These are phyloP conservation scores for Leucopsar rothschildi DNA, from an alignment of 2,113 vertebrate genomes.

Conservation along the genomic window DNA sequence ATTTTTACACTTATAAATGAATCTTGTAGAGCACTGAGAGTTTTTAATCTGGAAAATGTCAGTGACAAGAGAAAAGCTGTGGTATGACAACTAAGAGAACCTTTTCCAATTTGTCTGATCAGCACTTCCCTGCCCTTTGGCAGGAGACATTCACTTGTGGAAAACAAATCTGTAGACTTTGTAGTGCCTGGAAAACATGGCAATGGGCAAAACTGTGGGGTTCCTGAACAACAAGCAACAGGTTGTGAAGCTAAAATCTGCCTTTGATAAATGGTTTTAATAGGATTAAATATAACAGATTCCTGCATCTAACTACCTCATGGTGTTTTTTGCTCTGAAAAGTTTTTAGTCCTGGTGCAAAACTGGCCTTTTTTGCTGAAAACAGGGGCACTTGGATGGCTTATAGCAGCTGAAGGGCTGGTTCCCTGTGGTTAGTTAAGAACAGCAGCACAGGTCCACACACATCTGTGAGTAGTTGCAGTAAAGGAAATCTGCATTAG, in stretches of 20 bases:
- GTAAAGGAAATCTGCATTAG: neutral
- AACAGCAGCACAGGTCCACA: neutral
- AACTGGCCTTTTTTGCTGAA: neutral
- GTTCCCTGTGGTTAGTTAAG: neutral
- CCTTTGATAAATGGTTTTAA: neutral
- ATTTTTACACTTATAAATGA: neutral
- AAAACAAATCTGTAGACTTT: neutral
- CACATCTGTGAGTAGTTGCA: neutral
- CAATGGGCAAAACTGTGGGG: neutral
- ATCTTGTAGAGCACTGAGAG: neutral
- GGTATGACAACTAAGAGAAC: neutral
- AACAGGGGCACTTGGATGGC: neutral
- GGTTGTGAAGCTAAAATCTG: neutral
- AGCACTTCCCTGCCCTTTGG: neutral
- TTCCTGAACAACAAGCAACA: neutral
- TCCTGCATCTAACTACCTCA: neutral
- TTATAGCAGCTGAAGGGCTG: neutral
- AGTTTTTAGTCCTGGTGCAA: neutral
- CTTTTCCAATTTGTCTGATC: neutral
- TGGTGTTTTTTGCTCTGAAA: neutral
- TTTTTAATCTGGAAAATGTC: slow-evolving; percentile 4
- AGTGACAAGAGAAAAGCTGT: neutral
- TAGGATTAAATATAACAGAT: neutral
- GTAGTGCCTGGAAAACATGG: neutral
- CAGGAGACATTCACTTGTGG: neutral